phyloP scores from a whole-genome alignment of 2,797 vertebrate genomes.

The Silurus lanzhouensis region DNA sequence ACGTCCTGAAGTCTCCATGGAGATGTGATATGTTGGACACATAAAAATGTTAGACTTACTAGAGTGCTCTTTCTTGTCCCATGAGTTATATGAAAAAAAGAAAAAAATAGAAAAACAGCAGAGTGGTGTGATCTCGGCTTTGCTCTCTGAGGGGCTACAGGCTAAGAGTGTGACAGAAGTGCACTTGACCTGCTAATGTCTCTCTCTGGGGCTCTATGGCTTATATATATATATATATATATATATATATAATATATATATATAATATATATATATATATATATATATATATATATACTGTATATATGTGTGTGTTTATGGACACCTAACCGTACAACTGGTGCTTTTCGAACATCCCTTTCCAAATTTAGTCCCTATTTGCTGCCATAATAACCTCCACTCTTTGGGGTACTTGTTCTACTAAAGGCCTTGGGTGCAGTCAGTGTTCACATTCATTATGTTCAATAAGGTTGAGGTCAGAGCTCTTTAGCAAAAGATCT shows the following conservation, averaged over 20 bases:
- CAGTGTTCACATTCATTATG: too few relatives aligned
- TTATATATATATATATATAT: background rate
- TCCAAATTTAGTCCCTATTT: too few relatives aligned
- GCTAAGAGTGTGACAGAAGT: conserved; percentile 43
- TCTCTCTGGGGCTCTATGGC: conserved; percentile 20
- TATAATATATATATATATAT: background rate
- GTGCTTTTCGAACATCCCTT: too few relatives aligned
- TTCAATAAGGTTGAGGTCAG: too few relatives aligned
- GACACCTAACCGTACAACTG: too few relatives aligned
- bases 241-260: background rate
- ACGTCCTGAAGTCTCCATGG: background rate
- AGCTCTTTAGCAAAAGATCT: too few relatives aligned
- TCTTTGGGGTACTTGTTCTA: too few relatives aligned
- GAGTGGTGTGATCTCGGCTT: conserved; percentile 46
- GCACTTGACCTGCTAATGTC: conserved; percentile 48
- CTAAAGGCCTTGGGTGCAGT: too few relatives aligned
- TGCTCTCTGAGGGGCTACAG: conserved; percentile 38
- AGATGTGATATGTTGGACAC: conserved; percentile 33
- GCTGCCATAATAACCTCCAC: too few relatives aligned
- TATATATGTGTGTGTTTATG: background rate
- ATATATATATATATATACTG: background rate
- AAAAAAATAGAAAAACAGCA: background rate
- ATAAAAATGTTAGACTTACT: conserved; percentile 57
- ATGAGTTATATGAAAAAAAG: background rate
- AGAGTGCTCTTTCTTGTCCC: conserved; percentile 30